A percentile compares a stretch with the other conserved stretches of the same genome.
These are phyloP conservation scores for Drosophila carrolli DNA, from an alignment of 1,140 invertebrate species.

Conservation along the genomic window DNA sequence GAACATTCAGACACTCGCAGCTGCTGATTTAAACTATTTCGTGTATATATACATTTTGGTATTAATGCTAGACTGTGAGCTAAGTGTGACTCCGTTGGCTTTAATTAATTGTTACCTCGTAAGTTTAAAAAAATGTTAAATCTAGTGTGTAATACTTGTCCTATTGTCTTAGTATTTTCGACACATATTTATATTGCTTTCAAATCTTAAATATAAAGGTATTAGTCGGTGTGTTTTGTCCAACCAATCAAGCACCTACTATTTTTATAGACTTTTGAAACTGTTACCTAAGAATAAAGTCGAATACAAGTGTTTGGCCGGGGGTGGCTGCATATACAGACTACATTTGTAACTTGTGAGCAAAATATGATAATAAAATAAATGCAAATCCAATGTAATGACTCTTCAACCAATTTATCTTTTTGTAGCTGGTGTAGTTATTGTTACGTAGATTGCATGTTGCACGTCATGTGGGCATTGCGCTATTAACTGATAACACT, in stretches of 20 bases:
- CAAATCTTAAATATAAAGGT: constrained; percentile 32
- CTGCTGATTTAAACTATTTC: constrained; percentile 24
- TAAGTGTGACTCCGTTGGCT: constrained; percentile 10
- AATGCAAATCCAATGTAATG: background rate
- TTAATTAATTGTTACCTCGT: constrained; percentile 60
- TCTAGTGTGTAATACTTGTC: constrained; percentile 61
- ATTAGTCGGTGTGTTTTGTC: constrained; percentile 12
- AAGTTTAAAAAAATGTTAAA: constrained; percentile 60
- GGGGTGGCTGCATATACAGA: constrained; percentile 5
- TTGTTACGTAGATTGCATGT: constrained; percentile 18
- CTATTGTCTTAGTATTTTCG: constrained; percentile 58
- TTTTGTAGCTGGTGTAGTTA: background rate
- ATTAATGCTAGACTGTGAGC: constrained; percentile 38
- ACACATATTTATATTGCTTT: constrained; percentile 54
- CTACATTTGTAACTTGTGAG: constrained; percentile 12
- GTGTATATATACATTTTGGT: constrained; percentile 40
- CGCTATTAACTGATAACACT: constrained; percentile 26
- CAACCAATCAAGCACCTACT: constrained; percentile 14
- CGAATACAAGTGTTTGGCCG: background rate
- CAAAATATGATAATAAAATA: constrained; percentile 1
- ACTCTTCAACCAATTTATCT: background rate
- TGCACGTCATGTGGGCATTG: constrained; percentile 22
- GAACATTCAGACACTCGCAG: constrained; percentile 3
- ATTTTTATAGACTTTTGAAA: constrained; percentile 66
- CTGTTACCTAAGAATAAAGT: constrained; percentile 39